A percentile compares a stretch with the other conserved stretches of the same genome.
Evolutionary conservation across 1,140 invertebrate genomes (phyloP).

Genomic region (Ladona fulva): DNA sequence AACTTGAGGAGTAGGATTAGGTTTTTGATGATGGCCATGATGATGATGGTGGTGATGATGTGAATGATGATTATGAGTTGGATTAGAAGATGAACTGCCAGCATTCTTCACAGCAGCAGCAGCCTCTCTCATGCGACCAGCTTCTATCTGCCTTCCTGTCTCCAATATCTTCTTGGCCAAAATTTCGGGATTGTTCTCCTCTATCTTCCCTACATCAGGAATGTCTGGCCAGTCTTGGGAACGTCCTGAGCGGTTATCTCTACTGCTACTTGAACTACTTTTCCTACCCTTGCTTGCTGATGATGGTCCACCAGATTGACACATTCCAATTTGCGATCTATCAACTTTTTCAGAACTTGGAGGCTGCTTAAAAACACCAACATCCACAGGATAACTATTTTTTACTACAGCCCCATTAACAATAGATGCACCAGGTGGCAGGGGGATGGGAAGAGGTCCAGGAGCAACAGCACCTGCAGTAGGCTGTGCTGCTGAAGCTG

Average conservation of each 20-base stretch:
- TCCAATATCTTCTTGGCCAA: slow-evolving; percentile 81
- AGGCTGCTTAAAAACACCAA: not conserved
- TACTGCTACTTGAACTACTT: slow-evolving; percentile 58
- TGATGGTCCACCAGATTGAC: slow-evolving; percentile 16
- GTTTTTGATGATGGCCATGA: not conserved
- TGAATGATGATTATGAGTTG: slow-evolving; percentile 24
- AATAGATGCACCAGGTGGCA: not conserved
- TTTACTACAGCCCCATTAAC: not conserved
- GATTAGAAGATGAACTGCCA: slow-evolving; percentile 34
- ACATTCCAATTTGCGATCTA: not conserved
- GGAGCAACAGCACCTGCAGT: slow-evolving; percentile 21
- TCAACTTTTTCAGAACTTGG: not conserved
- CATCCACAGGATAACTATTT: not conserved
- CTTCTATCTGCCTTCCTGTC: slow-evolving; percentile 77
- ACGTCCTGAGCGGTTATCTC: slow-evolving; percentile 27
- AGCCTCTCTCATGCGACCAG: slow-evolving; percentile 49
- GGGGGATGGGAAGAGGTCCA: not conserved
- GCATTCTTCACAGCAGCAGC: slow-evolving; percentile 24
- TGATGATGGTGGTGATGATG: slow-evolving; percentile 15
- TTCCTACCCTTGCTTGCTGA: slow-evolving; percentile 40
- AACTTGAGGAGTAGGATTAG: not conserved
- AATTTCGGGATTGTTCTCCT: slow-evolving; percentile 83
- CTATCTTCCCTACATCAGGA: slow-evolving; percentile 78
- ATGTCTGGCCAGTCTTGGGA: slow-evolving; percentile 87
- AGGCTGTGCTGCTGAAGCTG: slow-evolving; percentile 24